Conservation (phyloP, 2,888 invertebrate species). For the Mythimna vitellina region DNA sequence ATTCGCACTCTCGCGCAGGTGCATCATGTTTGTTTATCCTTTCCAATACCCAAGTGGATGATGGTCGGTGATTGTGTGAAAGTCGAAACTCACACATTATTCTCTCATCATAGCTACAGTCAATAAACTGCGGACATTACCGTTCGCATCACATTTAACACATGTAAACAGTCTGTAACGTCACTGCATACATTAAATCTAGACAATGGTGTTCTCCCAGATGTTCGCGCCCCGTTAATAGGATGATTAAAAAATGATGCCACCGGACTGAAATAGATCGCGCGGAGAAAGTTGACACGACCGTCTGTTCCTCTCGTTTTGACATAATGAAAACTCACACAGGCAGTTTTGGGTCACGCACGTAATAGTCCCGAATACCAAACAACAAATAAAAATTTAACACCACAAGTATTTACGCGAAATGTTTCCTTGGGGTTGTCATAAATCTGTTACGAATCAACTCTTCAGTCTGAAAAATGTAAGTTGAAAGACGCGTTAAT, state of each 20-base stretch:
- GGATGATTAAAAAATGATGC: conserved; percentile 80
- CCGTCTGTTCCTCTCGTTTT: conserved; percentile 74
- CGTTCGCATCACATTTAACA: conserved; percentile 20
- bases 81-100: conserved; percentile 46
- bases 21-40: conserved; percentile 49
- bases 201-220: conserved; percentile 78
- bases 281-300: conserved; percentile 84
- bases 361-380: conserved; percentile 80
- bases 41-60: conserved; percentile 45
- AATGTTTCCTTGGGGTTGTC: conserved; percentile 70
- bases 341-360: conserved; percentile 87
- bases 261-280: conserved; percentile 82
- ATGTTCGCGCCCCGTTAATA: conserved; percentile 66
- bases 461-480: conserved; percentile 63
- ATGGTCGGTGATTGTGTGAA: conserved; percentile 53
- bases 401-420: conserved; percentile 69
- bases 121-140: conserved; percentile 45
- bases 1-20: conserved; percentile 9
- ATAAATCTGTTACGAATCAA: conserved; percentile 69
- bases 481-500: conserved; percentile 69
- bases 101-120: conserved; percentile 53
- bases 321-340: conserved; percentile 78
- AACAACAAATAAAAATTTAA: conserved; percentile 72
- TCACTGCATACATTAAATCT: conserved; percentile 56
- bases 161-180: conserved; percentile 49